Evolutionary conservation across 2,888 invertebrate genomes (phyloP), one percentile per base, ranked within the genome.

Genomic region (Anoplius nigerrimus): DNA sequence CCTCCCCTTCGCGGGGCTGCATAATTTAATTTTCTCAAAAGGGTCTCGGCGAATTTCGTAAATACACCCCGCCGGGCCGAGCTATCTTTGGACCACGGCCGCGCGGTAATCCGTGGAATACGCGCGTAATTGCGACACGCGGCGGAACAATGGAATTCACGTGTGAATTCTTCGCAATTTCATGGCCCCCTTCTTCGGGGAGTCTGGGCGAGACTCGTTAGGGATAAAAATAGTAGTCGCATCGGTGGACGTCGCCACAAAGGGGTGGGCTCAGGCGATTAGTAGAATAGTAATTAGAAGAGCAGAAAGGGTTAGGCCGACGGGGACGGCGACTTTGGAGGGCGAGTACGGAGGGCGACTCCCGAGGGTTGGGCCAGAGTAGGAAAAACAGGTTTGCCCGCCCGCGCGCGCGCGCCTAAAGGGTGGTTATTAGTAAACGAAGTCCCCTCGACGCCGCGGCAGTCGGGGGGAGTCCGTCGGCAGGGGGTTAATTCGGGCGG

Each of bases 281-380:
- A 64, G 34, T 48, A 27, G 58, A 58, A 64, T 56, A 64, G 64
- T 64, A 64, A 64, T 64, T 64, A 64, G 46, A 24, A 48, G 22
- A 6, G 22, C 42, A 42, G 15, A 51, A 15, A 34, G 48, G 24
- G 16, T 15, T 16, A 34, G n/a, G 27, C 2, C 11, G 34, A 5
- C 24, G 16, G 20, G 11, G 22, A 16, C n/a, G n/a, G n/a, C n/a
- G n/a, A n/a, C n/a, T n/a, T n/a, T n/a, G n/a, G 11, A 16, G 53
- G 48, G 6, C 20, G 56, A 24, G 20, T 20, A 27, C 34, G 57
- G 56, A 46, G 22, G n/a, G 20, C 54, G 42, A 56, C n/a, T n/a
- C n/a, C n/a, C n/a, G n/a, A n/a, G n/a, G n/a, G n/a, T 24, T 2
- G 51, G 54, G 56, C 59, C 62, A 66, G 51, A 58, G 46, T 46